phyloP scores from a whole-genome alignment of 2,113 vertebrate species.

The Capreolus pygargus region DNA sequence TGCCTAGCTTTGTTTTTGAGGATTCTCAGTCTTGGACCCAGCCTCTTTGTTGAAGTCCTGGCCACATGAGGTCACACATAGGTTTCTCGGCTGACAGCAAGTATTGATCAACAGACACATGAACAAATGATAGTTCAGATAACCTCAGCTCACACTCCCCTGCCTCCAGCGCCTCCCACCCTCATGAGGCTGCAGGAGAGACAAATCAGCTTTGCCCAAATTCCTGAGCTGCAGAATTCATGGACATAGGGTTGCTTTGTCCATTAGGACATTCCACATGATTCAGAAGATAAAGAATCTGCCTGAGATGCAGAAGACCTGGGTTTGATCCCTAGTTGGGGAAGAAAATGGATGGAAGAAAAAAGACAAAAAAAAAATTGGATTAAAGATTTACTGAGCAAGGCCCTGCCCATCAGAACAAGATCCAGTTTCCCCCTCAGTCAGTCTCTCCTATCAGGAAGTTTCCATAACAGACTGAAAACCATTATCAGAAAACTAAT shows the following conservation, averaged over 20 bases:
- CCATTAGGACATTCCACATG: not conserved
- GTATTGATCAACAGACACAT: rapidly evolving
- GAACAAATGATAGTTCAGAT: too few species aligned
- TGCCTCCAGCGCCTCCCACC: rapidly evolving
- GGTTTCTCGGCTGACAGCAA: not conserved
- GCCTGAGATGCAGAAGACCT: not conserved
- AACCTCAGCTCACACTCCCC: too few species aligned
- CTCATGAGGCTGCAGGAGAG: not conserved
- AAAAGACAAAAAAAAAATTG: not conserved
- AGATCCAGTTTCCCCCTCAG: not conserved
- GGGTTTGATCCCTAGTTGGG: not conserved
- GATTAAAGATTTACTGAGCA: not conserved
- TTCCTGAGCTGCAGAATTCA: not conserved
- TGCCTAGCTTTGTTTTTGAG: not conserved
- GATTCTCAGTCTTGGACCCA: not conserved
- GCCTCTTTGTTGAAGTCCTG: not conserved
- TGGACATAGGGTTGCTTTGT: not conserved
- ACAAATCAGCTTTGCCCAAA: not conserved
- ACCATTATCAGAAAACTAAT: not conserved
- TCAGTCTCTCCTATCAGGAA: not conserved
- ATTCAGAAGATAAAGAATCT: not conserved
- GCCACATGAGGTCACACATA: not conserved
- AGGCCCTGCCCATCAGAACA: not conserved
- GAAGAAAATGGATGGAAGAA: not conserved
- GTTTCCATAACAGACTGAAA: not conserved